A percentile compares a stretch with the other conserved stretches of the same genome.
These are phyloP conservation scores for Staurois parvus DNA, from an alignment of 2,797 vertebrate genomes.

Conservation along the genomic window DNA sequence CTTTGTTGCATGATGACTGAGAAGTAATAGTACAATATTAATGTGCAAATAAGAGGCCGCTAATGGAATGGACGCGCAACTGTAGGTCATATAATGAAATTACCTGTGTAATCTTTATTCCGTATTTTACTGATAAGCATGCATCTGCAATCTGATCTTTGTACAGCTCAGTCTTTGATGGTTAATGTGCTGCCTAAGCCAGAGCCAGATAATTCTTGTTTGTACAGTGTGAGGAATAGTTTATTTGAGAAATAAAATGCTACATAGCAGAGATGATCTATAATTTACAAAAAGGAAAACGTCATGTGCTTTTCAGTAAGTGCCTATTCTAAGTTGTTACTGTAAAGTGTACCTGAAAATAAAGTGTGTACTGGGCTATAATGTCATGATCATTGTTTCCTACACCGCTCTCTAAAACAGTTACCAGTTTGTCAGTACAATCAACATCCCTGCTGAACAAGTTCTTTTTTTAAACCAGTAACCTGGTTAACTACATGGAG, in stretches of 20 bases:
- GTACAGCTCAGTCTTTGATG: slow-evolving; percentile 21
- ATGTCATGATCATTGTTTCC: too few species aligned
- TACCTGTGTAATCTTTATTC: slow-evolving; percentile 20
- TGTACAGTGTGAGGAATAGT: slow-evolving; percentile 19
- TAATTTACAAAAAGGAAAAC: neutral
- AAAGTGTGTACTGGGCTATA: too few species aligned
- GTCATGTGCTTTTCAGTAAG: neutral
- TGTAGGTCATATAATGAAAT: slow-evolving; percentile 18
- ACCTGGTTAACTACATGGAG: too few species aligned
- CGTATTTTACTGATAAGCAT: slow-evolving; percentile 27
- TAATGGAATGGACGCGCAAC: slow-evolving; percentile 17
- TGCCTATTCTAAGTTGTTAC: neutral
- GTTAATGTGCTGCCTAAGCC: neutral
- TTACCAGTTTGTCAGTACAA: too few species aligned
- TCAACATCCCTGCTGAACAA: too few species aligned
- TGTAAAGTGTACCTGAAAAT: too few species aligned
- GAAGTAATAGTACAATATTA: neutral
- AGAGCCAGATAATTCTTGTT: slow-evolving; percentile 15
- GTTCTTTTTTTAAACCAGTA: too few species aligned
- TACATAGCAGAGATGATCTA: neutral
- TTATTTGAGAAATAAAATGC: slow-evolving; percentile 11
- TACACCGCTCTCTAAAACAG: too few species aligned
- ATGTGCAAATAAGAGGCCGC: neutral
- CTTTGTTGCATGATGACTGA: slow-evolving; percentile 5
- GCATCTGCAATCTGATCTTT: slow-evolving; percentile 14